These are phyloP conservation scores for Lanistes nyassanus DNA, from an alignment of 1,140 invertebrate genomes.

Conservation along the genomic window DNA sequence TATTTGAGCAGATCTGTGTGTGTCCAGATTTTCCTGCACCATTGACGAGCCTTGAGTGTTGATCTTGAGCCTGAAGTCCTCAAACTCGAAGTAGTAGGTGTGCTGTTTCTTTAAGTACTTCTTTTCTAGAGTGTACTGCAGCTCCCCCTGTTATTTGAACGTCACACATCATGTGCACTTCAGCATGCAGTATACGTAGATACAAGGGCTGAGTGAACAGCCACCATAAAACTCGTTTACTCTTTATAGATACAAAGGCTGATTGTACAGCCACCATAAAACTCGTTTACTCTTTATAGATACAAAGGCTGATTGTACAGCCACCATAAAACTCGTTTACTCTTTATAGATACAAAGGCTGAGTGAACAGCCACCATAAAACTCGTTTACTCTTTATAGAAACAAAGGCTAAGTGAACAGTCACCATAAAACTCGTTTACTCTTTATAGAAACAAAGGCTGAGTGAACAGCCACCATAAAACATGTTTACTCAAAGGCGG, in stretches of 20 bases:
- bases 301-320: too few species aligned
- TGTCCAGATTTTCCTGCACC: neutral
- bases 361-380: too few species aligned
- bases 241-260: neutral
- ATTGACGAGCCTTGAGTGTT: neutral
- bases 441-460: too few species aligned
- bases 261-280: neutral
- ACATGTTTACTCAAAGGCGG: too few species aligned
- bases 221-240: neutral
- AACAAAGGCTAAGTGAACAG: too few species aligned
- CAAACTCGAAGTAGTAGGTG: conserved; percentile 9
- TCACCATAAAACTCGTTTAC: too few species aligned
- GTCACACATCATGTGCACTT: neutral
- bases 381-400: too few species aligned
- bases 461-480: too few species aligned
- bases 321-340: too few species aligned
- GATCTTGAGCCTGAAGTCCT: too few species aligned
- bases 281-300: neutral
- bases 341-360: too few species aligned
- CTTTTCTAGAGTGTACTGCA: conserved; percentile 17
- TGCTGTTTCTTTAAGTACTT: conserved; percentile 2
- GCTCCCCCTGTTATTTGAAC: neutral
- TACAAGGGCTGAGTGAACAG: neutral
- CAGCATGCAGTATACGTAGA: neutral
- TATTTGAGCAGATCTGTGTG: too few species aligned